phyloP scores from a whole-genome alignment of 2,888 invertebrate genomes.

The Ellobium chinense region DNA sequence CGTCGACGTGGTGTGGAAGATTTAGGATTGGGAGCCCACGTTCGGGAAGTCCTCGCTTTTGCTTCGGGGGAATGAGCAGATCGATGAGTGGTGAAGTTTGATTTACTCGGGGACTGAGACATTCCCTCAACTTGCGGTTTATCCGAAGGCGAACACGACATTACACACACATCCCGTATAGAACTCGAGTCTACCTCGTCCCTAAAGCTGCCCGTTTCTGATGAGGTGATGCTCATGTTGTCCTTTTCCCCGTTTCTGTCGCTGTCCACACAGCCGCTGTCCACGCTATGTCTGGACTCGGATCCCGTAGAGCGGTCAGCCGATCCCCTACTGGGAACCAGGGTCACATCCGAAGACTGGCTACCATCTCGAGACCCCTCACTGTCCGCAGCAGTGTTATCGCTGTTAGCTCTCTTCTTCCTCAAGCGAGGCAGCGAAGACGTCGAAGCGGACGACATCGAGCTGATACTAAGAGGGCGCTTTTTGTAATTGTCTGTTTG shows the following conservation, averaged over 20 bases:
- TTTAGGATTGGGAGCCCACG: background rate
- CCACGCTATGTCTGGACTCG: slow-evolving; percentile 36
- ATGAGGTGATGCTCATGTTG: slow-evolving; percentile 27
- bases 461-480: slow-evolving; percentile 77
- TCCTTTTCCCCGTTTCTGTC: slow-evolving; percentile 28
- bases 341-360: background rate
- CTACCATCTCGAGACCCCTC: background rate
- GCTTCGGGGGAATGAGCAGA: background rate
- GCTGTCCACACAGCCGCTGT: slow-evolving; percentile 27
- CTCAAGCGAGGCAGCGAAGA: slow-evolving; percentile 23
- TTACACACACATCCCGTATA: background rate
- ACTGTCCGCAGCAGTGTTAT: background rate
- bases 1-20: background rate
- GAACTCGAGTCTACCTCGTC: slow-evolving; percentile 27
- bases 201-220: slow-evolving; percentile 28
- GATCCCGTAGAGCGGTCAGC: background rate
- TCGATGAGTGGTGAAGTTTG: background rate
- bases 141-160: background rate
- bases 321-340: background rate
- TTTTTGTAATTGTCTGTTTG: slow-evolving; percentile 55
- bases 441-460: slow-evolving; percentile 76
- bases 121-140: background rate
- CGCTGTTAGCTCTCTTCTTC: slow-evolving; percentile 16
- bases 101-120: background rate
- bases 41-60: background rate